Evolutionary conservation across 2,888 invertebrate genomes (phyloP).

Genomic region (Caenorhabditis sp.): DNA sequence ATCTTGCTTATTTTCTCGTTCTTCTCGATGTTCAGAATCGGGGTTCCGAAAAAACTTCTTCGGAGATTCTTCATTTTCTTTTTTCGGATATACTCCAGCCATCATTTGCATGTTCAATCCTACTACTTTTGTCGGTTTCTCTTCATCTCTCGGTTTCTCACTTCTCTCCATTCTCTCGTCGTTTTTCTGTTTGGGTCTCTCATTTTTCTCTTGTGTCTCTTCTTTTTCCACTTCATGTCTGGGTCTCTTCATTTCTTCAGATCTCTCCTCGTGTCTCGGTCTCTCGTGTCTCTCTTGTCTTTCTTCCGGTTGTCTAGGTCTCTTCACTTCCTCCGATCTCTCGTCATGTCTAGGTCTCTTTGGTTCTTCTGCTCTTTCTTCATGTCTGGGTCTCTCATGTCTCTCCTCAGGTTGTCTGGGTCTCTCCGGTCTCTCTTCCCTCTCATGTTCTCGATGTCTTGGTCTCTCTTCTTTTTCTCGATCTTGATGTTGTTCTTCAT

Average conservation of each 20-base stretch:
- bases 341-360: background rate
- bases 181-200: background rate
- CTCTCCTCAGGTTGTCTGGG: background rate
- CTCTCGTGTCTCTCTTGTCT: no score
- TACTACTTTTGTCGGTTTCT: constrained; percentile 42
- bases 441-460: background rate
- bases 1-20: background rate
- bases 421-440: background rate
- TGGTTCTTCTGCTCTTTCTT: background rate
- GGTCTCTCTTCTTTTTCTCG: background rate
- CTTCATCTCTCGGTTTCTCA: constrained; percentile 10
- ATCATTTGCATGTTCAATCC: constrained; percentile 59
- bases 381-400: background rate
- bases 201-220: no score
- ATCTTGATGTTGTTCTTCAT: background rate
- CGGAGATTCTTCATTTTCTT: constrained; percentile 7
- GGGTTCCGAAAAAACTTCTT: constrained; percentile 36
- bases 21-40: constrained; percentile 7
- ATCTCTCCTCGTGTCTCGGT: no score
- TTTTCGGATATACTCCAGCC: constrained; percentile 46
- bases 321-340: no score
- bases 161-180: background rate
- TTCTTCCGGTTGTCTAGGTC: no score
- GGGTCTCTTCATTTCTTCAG: no score
- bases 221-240: background rate